phyloP scores from a whole-genome alignment of 53 echinoderm and acorn worm genomes.

The Arbacia lixula region DNA sequence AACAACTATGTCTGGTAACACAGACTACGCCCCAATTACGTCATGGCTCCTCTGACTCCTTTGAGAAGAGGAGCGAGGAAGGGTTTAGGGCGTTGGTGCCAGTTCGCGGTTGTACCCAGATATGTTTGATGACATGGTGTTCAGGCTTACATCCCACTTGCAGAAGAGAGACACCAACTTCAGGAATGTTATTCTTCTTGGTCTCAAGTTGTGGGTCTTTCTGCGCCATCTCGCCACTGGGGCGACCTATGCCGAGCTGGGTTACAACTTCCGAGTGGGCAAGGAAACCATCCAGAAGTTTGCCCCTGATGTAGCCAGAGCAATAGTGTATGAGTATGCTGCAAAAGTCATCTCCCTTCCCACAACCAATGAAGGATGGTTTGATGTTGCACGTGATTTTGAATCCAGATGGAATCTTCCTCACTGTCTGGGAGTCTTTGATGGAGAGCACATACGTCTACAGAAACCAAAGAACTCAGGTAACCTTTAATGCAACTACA shows the following conservation, averaged over 20 bases:
- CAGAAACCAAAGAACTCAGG: slow-evolving; percentile 52
- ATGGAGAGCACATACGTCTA: slow-evolving; percentile 63
- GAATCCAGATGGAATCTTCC: slow-evolving; percentile 60
- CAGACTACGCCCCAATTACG: no score
- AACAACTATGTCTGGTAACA: no score
- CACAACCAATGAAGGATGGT: slow-evolving; percentile 43
- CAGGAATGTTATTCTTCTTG: no score
- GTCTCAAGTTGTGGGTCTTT: neutral
- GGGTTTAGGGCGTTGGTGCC: no score
- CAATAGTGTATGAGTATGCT: slow-evolving; percentile 35
- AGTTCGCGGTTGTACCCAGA: no score
- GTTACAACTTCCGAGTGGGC: slow-evolving; percentile 46
- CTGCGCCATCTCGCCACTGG: no score
- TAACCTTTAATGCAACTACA: slow-evolving; percentile 63
- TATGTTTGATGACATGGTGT: no score
- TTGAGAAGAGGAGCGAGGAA: no score
- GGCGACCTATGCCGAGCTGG: no score
- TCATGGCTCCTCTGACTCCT: no score
- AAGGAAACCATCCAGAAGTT: slow-evolving; percentile 45
- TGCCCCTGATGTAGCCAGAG: slow-evolving; percentile 53
- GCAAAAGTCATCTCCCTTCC: slow-evolving; percentile 37
- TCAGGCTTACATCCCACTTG: no score
- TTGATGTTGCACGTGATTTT: slow-evolving; percentile 49
- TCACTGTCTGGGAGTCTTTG: slow-evolving; percentile 54
- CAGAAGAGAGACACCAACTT: no score